Conservation (phyloP, 2,888 invertebrate species). For the Tuberolachnus salignus region DNA sequence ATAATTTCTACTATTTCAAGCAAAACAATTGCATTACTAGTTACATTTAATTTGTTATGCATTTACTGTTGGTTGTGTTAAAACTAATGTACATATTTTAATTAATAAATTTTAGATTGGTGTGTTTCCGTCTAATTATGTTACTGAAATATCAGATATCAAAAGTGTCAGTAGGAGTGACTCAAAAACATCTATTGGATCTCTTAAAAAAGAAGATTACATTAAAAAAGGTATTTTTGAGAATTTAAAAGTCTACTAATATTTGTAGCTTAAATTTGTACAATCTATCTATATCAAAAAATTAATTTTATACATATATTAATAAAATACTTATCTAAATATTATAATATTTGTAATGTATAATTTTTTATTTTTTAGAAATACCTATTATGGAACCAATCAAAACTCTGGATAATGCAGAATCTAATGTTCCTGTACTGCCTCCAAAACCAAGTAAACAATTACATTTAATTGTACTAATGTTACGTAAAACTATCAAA, state of each 20-base stretch:
- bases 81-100: neutral
- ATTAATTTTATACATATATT: neutral
- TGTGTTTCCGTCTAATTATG: slow-evolving; percentile 97
- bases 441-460: slow-evolving; percentile 78
- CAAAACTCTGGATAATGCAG: slow-evolving; percentile 57
- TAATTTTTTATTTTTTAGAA: slow-evolving; percentile 24
- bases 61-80: neutral
- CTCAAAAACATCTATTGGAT: slow-evolving; percentile 43
- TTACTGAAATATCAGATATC: slow-evolving; percentile 65
- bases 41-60: too few species aligned
- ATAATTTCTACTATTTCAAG: neutral
- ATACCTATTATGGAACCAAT: slow-evolving; percentile 14
- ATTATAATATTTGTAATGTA: neutral
- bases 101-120: slow-evolving; percentile 67
- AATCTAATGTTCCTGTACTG: slow-evolving; percentile 69
- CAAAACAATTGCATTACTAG: neutral
- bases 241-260: too few species aligned
- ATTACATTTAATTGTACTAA: neutral
- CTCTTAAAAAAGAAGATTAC: slow-evolving; percentile 47
- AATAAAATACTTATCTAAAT: neutral
- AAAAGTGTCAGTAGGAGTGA: slow-evolving; percentile 46
- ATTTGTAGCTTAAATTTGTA: too few species aligned
- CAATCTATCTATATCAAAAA: too few species aligned
- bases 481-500: neutral
- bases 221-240: slow-evolving; percentile 48